Evolutionary conservation across 2,888 invertebrate species (phyloP).

Genomic region (Cosmia trapezina): DNA sequence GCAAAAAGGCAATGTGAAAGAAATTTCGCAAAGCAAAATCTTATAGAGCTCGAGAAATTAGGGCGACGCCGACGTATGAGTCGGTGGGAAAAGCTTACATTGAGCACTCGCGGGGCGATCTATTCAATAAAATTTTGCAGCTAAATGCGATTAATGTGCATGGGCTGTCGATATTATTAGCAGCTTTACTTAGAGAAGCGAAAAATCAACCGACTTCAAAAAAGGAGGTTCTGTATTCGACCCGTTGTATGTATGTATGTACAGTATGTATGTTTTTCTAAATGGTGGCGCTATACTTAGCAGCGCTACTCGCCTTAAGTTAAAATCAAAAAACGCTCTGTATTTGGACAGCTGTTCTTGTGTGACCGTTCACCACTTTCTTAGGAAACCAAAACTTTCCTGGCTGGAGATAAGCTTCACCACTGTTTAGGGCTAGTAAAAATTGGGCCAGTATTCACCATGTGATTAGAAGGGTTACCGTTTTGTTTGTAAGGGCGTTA

Average conservation of each 20-base stretch:
- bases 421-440: background rate
- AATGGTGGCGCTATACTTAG: too few species aligned
- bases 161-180: conserved; percentile 26
- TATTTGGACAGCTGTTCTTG: too few species aligned
- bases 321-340: too few species aligned
- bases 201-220: too few species aligned
- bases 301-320: too few species aligned
- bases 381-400: too few species aligned
- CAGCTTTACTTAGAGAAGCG: background rate
- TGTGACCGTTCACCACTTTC: too few species aligned
- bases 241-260: too few species aligned
- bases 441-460: background rate
- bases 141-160: conserved; percentile 37
- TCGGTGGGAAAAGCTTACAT: conserved; percentile 59
- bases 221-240: too few species aligned
- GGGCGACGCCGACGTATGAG: conserved; percentile 50
- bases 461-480: conserved; percentile 10
- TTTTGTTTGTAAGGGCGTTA: conserved; percentile 12
- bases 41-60: conserved; percentile 57
- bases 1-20: conserved; percentile 58
- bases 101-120: conserved; percentile 29
- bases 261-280: too few species aligned
- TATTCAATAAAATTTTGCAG: conserved; percentile 41
- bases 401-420: background rate
- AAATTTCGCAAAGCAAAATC: conserved; percentile 69